A percentile compares a stretch with the other conserved stretches of the same genome.
Conservation (phyloP, 2,797 vertebrate species). For the Aplochiton taeniatus region DNA sequence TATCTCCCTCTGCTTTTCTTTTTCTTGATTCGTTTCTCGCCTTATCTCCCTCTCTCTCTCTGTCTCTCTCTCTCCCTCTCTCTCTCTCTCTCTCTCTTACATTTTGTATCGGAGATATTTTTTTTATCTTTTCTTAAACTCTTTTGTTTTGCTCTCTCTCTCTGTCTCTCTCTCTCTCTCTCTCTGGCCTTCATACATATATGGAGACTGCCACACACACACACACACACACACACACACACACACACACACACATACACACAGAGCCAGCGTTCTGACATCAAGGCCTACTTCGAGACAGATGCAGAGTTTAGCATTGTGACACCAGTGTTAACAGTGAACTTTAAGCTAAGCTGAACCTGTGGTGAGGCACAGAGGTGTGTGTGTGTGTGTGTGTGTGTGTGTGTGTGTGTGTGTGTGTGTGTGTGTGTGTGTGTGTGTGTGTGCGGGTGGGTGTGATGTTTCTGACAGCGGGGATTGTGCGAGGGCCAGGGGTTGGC, state of each 20-base stretch:
- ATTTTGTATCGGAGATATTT: constrained; percentile 4
- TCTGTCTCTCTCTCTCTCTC: constrained; percentile 15
- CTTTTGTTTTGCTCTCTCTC: not conserved
- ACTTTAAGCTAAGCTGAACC: constrained; percentile 25
- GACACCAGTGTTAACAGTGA: constrained; percentile 22
- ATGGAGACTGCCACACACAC: constrained; percentile 10
- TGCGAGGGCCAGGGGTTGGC: constrained; percentile 25
- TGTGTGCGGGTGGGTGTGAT: constrained; percentile 18
- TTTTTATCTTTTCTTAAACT: not conserved
- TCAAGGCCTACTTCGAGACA: not conserved
- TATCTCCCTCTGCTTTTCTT: not conserved
- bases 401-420: constrained; percentile 7
- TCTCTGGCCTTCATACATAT: constrained; percentile 1
- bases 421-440: constrained; percentile 32
- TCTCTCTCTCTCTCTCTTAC: constrained; percentile 26
- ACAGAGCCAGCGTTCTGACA: not conserved
- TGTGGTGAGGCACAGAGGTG: constrained; percentile 31
- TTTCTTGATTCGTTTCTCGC: constrained; percentile 2
- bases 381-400: constrained; percentile 17
- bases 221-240: constrained; percentile 2
- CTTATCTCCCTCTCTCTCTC: constrained; percentile 2
- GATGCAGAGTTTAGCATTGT: constrained; percentile 24
- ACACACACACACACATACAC: constrained; percentile 1
- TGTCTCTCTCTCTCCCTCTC: constrained; percentile 23
- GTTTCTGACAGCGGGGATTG: constrained; percentile 17